Base-by-base conservation (phyloP, 2,888 invertebrate genomes). In the Mellilla xanthometata region DNA sequence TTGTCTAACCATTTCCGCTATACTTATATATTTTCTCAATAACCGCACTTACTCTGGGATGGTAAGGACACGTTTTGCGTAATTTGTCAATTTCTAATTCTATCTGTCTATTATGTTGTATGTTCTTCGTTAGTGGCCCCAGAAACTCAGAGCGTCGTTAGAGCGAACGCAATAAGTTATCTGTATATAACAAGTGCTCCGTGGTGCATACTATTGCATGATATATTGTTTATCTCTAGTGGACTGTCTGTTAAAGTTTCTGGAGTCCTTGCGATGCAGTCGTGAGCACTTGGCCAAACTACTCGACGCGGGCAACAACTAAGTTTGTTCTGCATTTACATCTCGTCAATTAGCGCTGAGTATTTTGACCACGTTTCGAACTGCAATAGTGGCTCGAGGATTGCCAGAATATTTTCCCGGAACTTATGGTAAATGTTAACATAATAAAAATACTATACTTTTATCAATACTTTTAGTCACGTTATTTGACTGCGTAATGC, bases 51-150 rank as follows among this genome's bases (percentile, higher is more conserved):
- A 76, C 75, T 73, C 64, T 76, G 71, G 76, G 81, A 82, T 80
- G 83, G 84, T 86, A 84, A 84, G 81, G 76, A 79, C 83, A 80
- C 82, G 72, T 81, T 71, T 77, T 77, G 65, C 69, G 75, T 78
- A 74, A 73, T 67, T 74, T 73, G 65, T 70, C 64, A 57, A 62
- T 67, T 68, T 67, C 55, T 66, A 62, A 34, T 44, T 24, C n/a
- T 53, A 53, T 58, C 58, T 65, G 49, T 67, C 56, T 64, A 54
- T 15, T n/a, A n/a, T 36, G 2, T 65, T 69, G 61, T 76, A 66
- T 78, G 66, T 72, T 58, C 63, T 29, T 48, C 56, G 58, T 63
- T 68, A 58, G 61, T 76, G 76, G 67, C 61, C 76, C 70, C 81
- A 83, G 81, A 84, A 83, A 82, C 71, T 59, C 43, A 5, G 52